phyloP scores from a whole-genome alignment of 2,113 vertebrate species.

The Turnix velox region DNA sequence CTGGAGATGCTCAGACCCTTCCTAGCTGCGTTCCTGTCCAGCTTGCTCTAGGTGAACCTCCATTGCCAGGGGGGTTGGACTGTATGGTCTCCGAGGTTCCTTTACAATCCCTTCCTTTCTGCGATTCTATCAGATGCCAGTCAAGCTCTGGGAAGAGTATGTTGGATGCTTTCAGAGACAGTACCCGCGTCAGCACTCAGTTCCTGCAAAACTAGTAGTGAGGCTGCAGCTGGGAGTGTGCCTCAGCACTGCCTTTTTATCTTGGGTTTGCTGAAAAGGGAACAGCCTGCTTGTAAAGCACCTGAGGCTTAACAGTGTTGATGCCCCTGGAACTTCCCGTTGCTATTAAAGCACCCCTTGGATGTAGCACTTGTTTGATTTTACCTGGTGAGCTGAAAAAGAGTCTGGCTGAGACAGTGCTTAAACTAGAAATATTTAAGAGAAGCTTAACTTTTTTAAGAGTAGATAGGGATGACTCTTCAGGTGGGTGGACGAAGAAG shows the following conservation, averaged over 20 bases:
- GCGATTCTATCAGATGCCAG: fast-evolving
- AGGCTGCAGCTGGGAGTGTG: fast-evolving
- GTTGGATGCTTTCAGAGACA: neutral
- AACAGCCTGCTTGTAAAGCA: neutral
- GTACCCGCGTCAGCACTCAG: no score
- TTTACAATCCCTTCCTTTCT: neutral
- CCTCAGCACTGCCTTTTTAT: fast-evolving
- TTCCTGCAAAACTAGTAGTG: neutral
- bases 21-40: neutral
- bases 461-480: neutral
- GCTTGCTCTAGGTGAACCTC: neutral
- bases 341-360: neutral
- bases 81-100: neutral
- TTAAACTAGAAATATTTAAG: neutral
- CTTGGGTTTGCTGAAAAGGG: neutral
- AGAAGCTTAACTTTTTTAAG: neutral
- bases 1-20: neutral
- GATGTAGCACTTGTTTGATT: neutral
- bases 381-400: neutral
- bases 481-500: neutral
- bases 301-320: neutral
- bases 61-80: neutral
- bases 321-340: fast-evolving
- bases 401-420: neutral
- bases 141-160: neutral